These are phyloP conservation scores for Merops nubicus DNA, from an alignment of 2,113 vertebrate genomes.

Conservation along the genomic window DNA sequence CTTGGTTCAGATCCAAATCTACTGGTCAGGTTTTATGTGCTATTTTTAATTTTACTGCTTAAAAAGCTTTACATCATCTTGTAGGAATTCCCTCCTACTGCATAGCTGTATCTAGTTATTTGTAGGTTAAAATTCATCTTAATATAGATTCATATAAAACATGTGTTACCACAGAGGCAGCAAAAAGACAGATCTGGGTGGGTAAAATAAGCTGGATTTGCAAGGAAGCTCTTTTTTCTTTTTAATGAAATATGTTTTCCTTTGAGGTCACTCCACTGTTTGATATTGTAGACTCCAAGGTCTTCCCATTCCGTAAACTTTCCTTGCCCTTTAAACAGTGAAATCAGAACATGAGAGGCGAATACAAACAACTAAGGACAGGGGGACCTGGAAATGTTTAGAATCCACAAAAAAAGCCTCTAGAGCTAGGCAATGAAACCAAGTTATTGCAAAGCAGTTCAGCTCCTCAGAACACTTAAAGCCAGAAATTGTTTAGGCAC, in stretches of 20 bases:
- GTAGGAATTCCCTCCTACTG: constrained; percentile 80
- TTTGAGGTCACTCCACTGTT: constrained; percentile 54
- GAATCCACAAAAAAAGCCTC: background rate
- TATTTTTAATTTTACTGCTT: constrained; percentile 84
- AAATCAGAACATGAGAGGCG: constrained; percentile 41
- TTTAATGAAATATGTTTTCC: constrained; percentile 65
- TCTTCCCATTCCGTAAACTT: constrained; percentile 62
- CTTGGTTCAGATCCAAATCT: constrained; percentile 74
- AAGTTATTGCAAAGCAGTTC: background rate
- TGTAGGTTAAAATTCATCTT: constrained; percentile 86
- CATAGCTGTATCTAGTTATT: constrained; percentile 85
- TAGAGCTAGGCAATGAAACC: background rate
- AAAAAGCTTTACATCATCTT: constrained; percentile 80
- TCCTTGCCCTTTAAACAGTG: constrained; percentile 47
- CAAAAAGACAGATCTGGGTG: constrained; percentile 66
- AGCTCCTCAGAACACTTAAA: background rate
- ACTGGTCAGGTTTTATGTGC: constrained; percentile 63
- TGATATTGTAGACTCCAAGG: constrained; percentile 58
- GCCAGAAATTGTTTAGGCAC: background rate
- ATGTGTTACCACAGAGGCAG: constrained; percentile 79
- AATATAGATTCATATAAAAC: constrained; percentile 86
- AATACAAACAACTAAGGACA: constrained; percentile 30
- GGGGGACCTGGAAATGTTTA: constrained; percentile 21
- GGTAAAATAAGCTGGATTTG: constrained; percentile 63
- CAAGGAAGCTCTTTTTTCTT: constrained; percentile 70